Evolutionary conservation across 2,888 invertebrate species (phyloP), one percentile per base, ranked within the genome.

Genomic region (Tubulanus polymorphus): DNA sequence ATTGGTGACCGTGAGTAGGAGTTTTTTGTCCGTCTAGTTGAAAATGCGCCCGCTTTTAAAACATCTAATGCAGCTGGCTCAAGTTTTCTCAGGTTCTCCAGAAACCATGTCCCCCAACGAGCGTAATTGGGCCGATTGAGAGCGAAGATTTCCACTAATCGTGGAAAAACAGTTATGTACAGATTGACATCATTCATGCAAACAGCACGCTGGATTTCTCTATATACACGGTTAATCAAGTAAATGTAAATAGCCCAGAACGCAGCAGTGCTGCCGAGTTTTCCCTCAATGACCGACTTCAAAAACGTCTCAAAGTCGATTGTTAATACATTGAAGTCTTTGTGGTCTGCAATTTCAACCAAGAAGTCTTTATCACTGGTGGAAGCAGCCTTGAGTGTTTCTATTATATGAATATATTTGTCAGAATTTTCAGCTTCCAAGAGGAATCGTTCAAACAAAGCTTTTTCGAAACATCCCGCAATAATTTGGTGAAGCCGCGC

Each of bases 41-140:
- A 59, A 59, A 59, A 59, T 47, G 56, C 59, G 12, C 59, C 59
- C 27, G 37, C 28, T 26, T 59, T 28, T 12, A 58, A 49, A 6
- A 59, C 25, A 18, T 46, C 50, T 15, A 15, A 8, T 5, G 51
- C 10, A 20, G 37, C 18, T 25, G 49, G 50, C 15, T 25, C 37
- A 8, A 27, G 35, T 12, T n/a, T 52, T 2, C n/a, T 29, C 28
- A 59, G 28, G 18, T 50, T 53, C 15, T 59, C 41, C 12, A 59
- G 53, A 50, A 59, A 59, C 2, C 57, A 53, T 29, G 37, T 48
- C 3, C 56, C 59, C 59, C 59, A 59, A 29, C 59, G 32, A 8
- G 59, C 57, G 50, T 59, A 59, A 37, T 59, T 59, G 35, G 59
- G 59, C 5, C 59, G 18, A 27, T 58, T 59, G 6, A 57, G 50